Base-by-base conservation (phyloP, 2,888 invertebrate genomes). In the Petrolisthes manimaculis region DNA sequence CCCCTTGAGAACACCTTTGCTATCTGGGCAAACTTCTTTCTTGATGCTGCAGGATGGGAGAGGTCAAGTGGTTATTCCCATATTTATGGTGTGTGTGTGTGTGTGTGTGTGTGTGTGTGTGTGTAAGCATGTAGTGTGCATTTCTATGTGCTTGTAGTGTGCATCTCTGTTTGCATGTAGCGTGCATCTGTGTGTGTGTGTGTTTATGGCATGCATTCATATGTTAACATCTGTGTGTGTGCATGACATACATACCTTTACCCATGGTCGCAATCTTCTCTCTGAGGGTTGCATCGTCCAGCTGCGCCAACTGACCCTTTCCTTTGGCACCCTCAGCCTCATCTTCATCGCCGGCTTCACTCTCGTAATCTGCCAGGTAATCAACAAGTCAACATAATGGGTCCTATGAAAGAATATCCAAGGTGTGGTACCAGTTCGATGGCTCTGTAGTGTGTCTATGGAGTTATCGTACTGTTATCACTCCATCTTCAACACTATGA, bases 241-340 rank as follows among this genome's bases (percentile, higher is more conserved):
- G 53, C 75, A 56, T 56, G 67, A 24, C 9, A 12, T 79, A 14
- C 94, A 93, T 93, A 95, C 95, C 93, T 95, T 96, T 96, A 71
- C 96, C 96, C 96, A 96, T 96, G 93, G 96, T 96, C 93, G 95
- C 95, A 88, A 96, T 94, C 92, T 96, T 95, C 93, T 96, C 96
- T 92, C 95, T 96, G 92, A 96, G 96, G 8, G 94, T 94, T 82
- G 94, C 95, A 92, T 96, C 96, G 91, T 95, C 95, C 85, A 91
- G 88, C 90, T 92, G 89, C 12, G 87, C 82, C 21, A 88, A n/a
- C 67, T 88, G 88, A 53, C 88, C 88, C 37, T 84, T 84, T 21
- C 84, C 81, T 18, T 88, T 74, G 21, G 84, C 77, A 55, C 88
- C 88, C 21, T 88, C 88, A 24, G 51, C 56, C 67, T 88, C 88